These are phyloP conservation scores for Xenus cinereus DNA, from an alignment of 2,113 vertebrate species.

Conservation along the genomic window DNA sequence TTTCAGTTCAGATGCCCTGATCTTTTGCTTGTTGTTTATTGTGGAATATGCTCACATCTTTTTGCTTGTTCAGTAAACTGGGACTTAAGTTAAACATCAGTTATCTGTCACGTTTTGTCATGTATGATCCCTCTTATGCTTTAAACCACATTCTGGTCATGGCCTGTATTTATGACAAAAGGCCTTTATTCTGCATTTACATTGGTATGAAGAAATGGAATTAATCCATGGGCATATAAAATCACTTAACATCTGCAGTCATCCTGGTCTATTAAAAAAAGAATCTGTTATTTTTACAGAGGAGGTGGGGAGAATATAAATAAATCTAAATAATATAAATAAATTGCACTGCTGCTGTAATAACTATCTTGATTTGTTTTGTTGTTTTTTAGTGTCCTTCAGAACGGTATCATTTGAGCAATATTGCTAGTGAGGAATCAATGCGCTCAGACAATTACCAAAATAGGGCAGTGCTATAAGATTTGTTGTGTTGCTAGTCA, in stretches of 20 bases:
- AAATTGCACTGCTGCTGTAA: not conserved
- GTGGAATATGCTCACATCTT: not conserved
- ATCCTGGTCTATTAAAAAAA: not conserved
- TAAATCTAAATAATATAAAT: not conserved
- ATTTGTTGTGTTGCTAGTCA: not conserved
- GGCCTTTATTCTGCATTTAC: not conserved
- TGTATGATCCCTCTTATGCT: not conserved
- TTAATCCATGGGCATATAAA: not conserved
- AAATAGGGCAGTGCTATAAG: not conserved
- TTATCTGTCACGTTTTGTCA: not conserved
- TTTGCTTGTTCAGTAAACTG: not conserved
- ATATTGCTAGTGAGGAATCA: constrained; percentile 6
- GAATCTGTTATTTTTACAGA: not conserved
- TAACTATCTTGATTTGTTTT: not conserved
- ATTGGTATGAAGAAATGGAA: not conserved
- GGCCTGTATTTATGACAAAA: not conserved
- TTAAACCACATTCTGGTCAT: not conserved
- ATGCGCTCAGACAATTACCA: not conserved
- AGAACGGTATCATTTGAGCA: not conserved
- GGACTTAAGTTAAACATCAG: not conserved
- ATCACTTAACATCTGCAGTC: not conserved
- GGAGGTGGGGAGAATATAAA: not conserved
- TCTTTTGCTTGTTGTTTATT: not conserved
- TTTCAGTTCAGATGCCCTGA: not conserved
- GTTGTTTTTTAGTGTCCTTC: not conserved